A percentile compares a stretch with the other conserved stretches of the same genome.
Conservation (phyloP, 2,888 invertebrate genomes). For the Boloria selene region DNA sequence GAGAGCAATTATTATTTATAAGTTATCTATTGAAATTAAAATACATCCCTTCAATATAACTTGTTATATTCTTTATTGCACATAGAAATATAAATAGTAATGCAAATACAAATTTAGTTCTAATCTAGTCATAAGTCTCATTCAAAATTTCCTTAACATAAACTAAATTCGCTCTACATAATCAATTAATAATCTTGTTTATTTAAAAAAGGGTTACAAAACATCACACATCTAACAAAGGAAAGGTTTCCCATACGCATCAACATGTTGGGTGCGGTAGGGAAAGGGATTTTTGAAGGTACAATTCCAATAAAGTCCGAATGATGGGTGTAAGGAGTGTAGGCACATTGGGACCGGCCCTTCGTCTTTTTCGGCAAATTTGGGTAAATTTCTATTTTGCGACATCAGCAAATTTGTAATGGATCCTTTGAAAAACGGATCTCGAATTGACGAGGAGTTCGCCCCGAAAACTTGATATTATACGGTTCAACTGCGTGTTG, state of each 20-base stretch:
- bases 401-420: slow-evolving; percentile 65
- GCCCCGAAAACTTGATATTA: slow-evolving; percentile 34
- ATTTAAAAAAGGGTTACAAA: slow-evolving; percentile 29
- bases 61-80: no score
- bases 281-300: slow-evolving; percentile 66
- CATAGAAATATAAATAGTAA: no score
- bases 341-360: slow-evolving; percentile 48
- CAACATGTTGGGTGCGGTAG: slow-evolving; percentile 59
- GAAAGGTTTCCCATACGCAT: slow-evolving; percentile 62
- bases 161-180: neutral
- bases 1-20: no score
- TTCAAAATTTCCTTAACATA: neutral
- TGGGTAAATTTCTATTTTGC: slow-evolving; percentile 66
- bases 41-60: no score
- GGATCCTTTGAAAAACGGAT: slow-evolving; percentile 51
- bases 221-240: slow-evolving; percentile 53
- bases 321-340: slow-evolving; percentile 61
- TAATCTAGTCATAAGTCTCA: neutral
- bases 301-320: slow-evolving; percentile 69
- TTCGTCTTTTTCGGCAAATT: slow-evolving; percentile 60
- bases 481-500: slow-evolving; percentile 29
- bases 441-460: slow-evolving; percentile 34
- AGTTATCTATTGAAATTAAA: no score
- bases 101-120: no score
- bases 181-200: slow-evolving; percentile 10